A percentile compares a stretch with the other conserved stretches of the same genome.
phyloP scores from a whole-genome alignment of 2,797 vertebrate genomes.

The Pseudochirops corinnae region DNA sequence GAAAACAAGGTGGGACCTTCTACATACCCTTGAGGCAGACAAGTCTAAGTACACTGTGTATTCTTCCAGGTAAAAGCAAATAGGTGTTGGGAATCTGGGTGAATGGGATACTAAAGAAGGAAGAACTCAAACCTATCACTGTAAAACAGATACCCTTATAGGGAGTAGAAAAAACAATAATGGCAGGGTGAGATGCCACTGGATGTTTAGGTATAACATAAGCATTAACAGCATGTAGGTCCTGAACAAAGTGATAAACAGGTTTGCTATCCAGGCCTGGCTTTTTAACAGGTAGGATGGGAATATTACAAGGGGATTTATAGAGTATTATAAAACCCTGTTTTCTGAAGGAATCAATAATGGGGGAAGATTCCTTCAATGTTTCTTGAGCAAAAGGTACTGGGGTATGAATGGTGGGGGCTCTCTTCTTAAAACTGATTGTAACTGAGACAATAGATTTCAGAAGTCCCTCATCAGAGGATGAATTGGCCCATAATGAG shows the following conservation, averaged over 20 bases:
- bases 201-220: no score
- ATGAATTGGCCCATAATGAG: background rate
- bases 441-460: background rate
- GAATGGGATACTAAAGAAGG: background rate
- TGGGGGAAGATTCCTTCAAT: no score
- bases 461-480: background rate
- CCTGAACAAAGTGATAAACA: no score
- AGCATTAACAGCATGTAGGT: no score
- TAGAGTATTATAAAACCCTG: no score
- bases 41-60: background rate
- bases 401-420: no score
- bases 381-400: no score
- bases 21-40: background rate
- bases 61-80: background rate
- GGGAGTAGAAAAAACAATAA: background rate
- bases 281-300: no score
- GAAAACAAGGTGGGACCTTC: no score
- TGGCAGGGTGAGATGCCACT: background rate
- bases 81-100: background rate
- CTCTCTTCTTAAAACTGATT: background rate
- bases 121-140: background rate
- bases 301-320: no score
- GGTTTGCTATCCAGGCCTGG: no score
- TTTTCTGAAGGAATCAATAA: no score
- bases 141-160: background rate